phyloP scores from a whole-genome alignment of 2,113 vertebrate genomes.

The Typhlomys cinereus region DNA sequence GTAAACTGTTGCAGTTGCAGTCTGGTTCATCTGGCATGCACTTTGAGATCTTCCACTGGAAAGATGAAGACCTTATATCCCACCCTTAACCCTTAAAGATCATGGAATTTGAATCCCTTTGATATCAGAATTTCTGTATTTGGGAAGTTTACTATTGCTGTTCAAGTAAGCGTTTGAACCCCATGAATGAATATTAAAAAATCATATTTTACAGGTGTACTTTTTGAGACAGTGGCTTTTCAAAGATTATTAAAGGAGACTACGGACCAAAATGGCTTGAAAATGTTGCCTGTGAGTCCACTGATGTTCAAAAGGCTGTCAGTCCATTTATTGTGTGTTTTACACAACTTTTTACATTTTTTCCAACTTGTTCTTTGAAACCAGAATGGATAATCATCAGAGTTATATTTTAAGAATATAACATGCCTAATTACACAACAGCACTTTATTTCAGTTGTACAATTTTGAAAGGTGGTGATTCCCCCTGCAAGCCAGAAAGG shows the following conservation, averaged over 20 bases:
- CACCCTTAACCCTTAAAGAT: background rate
- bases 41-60: background rate
- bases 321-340: slow-evolving; percentile 18
- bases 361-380: slow-evolving; percentile 30
- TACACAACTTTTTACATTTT: slow-evolving; percentile 27
- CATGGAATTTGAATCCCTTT: background rate
- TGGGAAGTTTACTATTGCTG: background rate
- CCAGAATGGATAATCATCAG: background rate
- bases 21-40: background rate
- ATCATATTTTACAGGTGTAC: background rate
- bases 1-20: background rate
- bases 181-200: background rate
- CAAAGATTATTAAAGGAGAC: slow-evolving; percentile 9
- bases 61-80: background rate
- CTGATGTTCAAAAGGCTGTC: background rate
- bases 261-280: background rate
- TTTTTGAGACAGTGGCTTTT: slow-evolving; percentile 18
- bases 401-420: background rate
- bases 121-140: background rate
- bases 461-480: background rate
- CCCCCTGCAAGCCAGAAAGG: slow-evolving; percentile 28
- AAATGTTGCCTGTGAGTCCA: background rate
- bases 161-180: background rate
- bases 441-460: slow-evolving; percentile 21
- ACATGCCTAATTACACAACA: background rate